A percentile compares a stretch with the other conserved stretches of the same genome.
Conservation (phyloP, 1,140 invertebrate genomes). For the Zaprionus gabonicus region DNA sequence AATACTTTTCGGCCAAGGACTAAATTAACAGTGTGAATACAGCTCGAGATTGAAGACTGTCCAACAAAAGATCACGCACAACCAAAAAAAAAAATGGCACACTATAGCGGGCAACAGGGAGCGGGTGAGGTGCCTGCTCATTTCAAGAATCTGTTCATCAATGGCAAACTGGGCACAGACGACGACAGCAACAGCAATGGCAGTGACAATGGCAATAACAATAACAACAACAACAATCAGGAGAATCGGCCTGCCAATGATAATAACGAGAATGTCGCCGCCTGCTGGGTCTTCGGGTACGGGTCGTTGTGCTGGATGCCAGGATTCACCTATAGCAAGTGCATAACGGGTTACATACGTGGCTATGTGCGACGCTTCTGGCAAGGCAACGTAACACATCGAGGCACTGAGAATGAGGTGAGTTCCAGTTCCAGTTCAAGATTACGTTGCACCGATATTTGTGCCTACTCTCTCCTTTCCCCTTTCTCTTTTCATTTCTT, state of each 20-base stretch:
- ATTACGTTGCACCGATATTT: not conserved
- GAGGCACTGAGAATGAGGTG: slow-evolving; percentile 92
- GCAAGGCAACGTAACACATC: slow-evolving; percentile 93
- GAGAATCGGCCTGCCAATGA: slow-evolving; percentile 35
- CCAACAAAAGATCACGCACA: slow-evolving; percentile 10
- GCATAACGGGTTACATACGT: slow-evolving; percentile 88
- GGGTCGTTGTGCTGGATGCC: slow-evolving; percentile 95
- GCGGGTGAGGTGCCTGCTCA: slow-evolving; percentile 58
- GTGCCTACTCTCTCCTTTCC: too few relatives aligned
- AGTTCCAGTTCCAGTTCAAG: slow-evolving; percentile 43
- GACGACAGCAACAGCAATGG: slow-evolving; percentile 47
- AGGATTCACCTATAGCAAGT: slow-evolving; percentile 91
- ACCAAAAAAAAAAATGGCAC: slow-evolving; percentile 52
- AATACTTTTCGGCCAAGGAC: slow-evolving; percentile 11
- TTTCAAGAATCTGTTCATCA: slow-evolving; percentile 75
- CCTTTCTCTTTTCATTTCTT: too few relatives aligned
- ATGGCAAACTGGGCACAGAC: slow-evolving; percentile 59
- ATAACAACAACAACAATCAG: slow-evolving; percentile 37
- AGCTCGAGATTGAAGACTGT: slow-evolving; percentile 6
- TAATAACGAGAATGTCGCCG: slow-evolving; percentile 37
- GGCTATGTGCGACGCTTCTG: slow-evolving; percentile 93
- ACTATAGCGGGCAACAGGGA: slow-evolving; percentile 62
- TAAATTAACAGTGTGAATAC: slow-evolving; percentile 15
- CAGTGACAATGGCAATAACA: slow-evolving; percentile 24
- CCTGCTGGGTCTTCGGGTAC: slow-evolving; percentile 93